These are phyloP conservation scores for Drosophila kanekoi DNA, from an alignment of 2,888 invertebrate genomes.

Conservation along the genomic window DNA sequence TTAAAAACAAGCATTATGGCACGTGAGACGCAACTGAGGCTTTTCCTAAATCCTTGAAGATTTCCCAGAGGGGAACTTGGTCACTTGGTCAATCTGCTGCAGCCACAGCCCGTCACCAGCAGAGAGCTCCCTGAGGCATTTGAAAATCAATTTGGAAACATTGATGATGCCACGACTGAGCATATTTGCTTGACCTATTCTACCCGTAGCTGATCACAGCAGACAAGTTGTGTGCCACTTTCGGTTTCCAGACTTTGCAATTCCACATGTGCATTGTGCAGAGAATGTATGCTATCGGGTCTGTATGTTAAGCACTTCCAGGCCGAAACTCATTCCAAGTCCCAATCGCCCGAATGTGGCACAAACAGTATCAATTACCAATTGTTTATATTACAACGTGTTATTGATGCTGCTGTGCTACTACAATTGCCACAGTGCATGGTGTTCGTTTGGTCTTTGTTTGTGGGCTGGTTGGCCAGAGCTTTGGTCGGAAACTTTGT, in stretches of 20 bases:
- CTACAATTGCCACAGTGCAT: constrained; percentile 10
- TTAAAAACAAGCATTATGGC: constrained; percentile 57
- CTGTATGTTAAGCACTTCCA: constrained; percentile 51
- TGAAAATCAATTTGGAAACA: constrained; percentile 62
- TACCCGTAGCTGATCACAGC: constrained; percentile 10
- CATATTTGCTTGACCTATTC: constrained; percentile 7
- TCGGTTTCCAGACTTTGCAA: constrained; percentile 59
- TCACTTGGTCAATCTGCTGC: constrained; percentile 55
- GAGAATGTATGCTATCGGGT: constrained; percentile 70
- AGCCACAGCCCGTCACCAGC: constrained; percentile 35
- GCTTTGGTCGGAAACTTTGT: constrained; percentile 34
- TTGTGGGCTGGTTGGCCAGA: constrained; percentile 7
- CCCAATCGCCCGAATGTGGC: constrained; percentile 56
- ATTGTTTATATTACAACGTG: constrained; percentile 73
- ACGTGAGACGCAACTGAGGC: constrained; percentile 24
- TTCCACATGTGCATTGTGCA: constrained; percentile 46
- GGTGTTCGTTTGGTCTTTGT: constrained; percentile 27
- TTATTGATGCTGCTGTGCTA: constrained; percentile 35
- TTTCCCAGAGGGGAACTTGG: constrained; percentile 71
- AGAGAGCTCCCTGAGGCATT: constrained; percentile 47
- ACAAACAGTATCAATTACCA: constrained; percentile 73
- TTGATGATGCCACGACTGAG: too few relatives aligned
- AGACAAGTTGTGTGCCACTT: constrained; percentile 41
- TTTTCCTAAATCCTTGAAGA: constrained; percentile 18
- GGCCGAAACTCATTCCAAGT: constrained; percentile 36